Evolutionary conservation across 2,888 invertebrate species (phyloP).

Genomic region (Crepidodera aurea): DNA sequence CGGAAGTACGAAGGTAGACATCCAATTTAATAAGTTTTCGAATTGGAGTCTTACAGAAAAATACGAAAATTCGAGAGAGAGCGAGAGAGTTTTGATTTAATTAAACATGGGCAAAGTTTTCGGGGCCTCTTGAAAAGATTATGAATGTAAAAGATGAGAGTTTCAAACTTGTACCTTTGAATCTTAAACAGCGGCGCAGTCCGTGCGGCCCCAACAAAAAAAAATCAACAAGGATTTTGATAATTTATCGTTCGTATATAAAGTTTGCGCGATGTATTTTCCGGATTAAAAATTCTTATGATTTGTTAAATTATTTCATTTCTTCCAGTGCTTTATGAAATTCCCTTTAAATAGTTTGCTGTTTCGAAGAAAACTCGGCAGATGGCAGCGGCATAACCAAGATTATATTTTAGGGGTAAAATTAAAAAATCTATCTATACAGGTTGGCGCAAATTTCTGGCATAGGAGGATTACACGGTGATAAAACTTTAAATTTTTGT

Average conservation of each 20-base stretch:
- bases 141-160: conserved; percentile 29
- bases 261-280: not conserved
- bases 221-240: not conserved
- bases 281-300: too few species aligned
- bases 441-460: too few species aligned
- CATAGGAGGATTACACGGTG: too few species aligned
- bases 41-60: conserved; percentile 1
- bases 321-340: too few species aligned
- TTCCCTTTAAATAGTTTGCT: too few species aligned
- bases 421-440: too few species aligned
- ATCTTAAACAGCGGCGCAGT: conserved; percentile 8
- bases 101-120: conserved; percentile 25
- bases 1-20: not conserved
- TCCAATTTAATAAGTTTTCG: not conserved
- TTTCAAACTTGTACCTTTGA: conserved; percentile 20
- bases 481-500: too few species aligned
- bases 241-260: not conserved
- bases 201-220: not conserved
- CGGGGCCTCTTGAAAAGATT: conserved; percentile 4
- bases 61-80: conserved; percentile 11
- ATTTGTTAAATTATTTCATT: too few species aligned
- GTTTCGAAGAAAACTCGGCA: too few species aligned
- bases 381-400: too few species aligned
- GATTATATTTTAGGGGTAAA: too few species aligned
- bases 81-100: conserved; percentile 19